These are phyloP conservation scores for Calonectris borealis DNA, from an alignment of 2,113 vertebrate species.

Conservation along the genomic window DNA sequence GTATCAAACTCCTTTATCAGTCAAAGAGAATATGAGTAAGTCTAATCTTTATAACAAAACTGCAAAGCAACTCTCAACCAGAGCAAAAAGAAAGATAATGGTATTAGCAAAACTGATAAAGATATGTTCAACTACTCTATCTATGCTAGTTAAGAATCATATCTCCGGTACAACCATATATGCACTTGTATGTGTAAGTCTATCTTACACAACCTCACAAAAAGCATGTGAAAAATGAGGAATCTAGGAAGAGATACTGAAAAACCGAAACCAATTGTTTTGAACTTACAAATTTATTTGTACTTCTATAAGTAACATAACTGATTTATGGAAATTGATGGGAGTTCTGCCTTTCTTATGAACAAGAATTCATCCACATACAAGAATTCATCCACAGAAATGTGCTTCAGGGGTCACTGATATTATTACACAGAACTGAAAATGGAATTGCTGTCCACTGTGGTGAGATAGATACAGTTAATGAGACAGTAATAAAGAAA, in stretches of 20 bases:
- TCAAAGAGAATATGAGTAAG: neutral
- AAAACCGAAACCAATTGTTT: neutral
- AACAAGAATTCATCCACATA: neutral
- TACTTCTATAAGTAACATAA: neutral
- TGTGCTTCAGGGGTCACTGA: neutral
- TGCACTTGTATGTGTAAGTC: neutral
- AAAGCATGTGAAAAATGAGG: neutral
- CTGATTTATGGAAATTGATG: neutral
- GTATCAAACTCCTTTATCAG: neutral
- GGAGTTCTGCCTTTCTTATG: neutral
- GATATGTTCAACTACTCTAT: neutral
- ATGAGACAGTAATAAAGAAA: neutral
- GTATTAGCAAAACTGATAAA: neutral
- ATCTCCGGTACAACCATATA: neutral
- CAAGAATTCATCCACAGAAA: neutral
- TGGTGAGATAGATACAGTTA: neutral
- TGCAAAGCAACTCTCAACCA: neutral
- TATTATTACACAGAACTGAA: neutral
- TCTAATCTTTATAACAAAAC: neutral
- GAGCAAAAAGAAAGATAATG: neutral
- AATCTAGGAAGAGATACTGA: neutral
- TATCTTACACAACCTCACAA: neutral
- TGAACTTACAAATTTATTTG: neutral
- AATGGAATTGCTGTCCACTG: neutral
- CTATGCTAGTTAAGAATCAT: neutral